phyloP scores from a whole-genome alignment of 2,888 invertebrate species.

The Clunio marinus region DNA sequence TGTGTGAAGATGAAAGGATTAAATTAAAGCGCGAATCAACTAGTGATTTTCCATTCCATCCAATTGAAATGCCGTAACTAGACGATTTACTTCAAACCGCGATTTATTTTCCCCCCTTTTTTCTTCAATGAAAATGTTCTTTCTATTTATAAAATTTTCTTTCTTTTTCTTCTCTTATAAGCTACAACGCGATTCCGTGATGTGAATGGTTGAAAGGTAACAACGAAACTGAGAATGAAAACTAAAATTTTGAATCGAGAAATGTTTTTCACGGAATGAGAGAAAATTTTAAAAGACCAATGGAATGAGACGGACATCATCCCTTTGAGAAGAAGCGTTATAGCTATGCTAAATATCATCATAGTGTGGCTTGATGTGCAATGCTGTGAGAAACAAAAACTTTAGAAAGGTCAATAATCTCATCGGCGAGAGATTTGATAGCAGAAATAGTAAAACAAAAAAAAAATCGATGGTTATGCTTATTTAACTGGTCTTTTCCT shows the following conservation, averaged over 20 bases:
- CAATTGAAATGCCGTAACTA: no score
- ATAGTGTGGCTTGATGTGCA: no score
- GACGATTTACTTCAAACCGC: no score
- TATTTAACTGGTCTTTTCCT: no score
- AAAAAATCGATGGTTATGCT: no score
- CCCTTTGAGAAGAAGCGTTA: neutral
- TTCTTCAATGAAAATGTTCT: neutral
- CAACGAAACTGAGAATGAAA: neutral
- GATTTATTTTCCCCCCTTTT: no score
- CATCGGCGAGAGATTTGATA: no score
- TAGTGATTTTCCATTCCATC: slow-evolving; percentile 3
- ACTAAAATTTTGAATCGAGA: neutral
- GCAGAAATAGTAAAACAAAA: no score
- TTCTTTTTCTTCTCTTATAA: neutral
- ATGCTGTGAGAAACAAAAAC: no score
- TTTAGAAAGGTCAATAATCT: no score
- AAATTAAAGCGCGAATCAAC: neutral
- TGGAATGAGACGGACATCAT: no score
- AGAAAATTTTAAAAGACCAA: slow-evolving; percentile 6
- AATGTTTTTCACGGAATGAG: neutral
- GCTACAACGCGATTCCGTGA: neutral
- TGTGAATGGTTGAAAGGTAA: neutral
- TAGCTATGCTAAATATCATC: no score
- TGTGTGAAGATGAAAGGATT: neutral
- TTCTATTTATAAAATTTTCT: slow-evolving; percentile 17